Base-by-base conservation (phyloP, 2,888 invertebrate genomes). In the Drosophila testacea region DNA sequence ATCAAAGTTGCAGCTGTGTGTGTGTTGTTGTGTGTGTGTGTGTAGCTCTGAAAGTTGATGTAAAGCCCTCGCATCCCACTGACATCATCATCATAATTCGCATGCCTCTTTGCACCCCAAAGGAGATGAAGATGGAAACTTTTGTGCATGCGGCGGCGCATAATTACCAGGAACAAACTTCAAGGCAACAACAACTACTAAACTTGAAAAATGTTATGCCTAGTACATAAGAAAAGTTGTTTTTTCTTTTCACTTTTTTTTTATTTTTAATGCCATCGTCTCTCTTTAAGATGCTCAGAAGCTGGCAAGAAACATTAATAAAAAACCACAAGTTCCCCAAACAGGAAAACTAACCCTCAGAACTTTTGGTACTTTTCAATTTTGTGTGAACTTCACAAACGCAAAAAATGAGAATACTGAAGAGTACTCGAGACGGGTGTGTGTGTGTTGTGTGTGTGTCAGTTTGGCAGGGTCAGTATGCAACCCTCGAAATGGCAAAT, bases 341-440 rank as follows among this genome's bases (percentile, higher is more conserved):
- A 42, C 9, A 36, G 11, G 39, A 22, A 30, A 78, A 69, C 69
- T 77, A 76, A 72, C 88, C 72, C 86, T 78, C 73, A 68, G 69
- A 89, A 89, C 76, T 85, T 89, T 87, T 69, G 77, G 72, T 83
- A 76, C 85, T 85, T 89, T 86, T 88, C 75, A 77, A 82, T 74
- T 79, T 89, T 63, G 55, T 65, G 65, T 62, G 60, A 68, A 61
- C 71, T 77, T 70, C 56, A 69, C 34, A 63, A 56, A 39, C 32
- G 38, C 13, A 51, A 51, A 63, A 72, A 59, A 41, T 57, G 41
- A 66, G 71, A 52, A 39, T 48, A 13, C 42, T 60, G 10, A 62
- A 67, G 52, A 51, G 48, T 72, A 27, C 51, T 47, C 9, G 5
- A 46, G 28, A 55, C 46, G 47, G 22, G 4, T 46, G 22, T 46